These are phyloP conservation scores for Takifugu ocellatus DNA, from an alignment of 2,797 vertebrate species.

Conservation along the genomic window DNA sequence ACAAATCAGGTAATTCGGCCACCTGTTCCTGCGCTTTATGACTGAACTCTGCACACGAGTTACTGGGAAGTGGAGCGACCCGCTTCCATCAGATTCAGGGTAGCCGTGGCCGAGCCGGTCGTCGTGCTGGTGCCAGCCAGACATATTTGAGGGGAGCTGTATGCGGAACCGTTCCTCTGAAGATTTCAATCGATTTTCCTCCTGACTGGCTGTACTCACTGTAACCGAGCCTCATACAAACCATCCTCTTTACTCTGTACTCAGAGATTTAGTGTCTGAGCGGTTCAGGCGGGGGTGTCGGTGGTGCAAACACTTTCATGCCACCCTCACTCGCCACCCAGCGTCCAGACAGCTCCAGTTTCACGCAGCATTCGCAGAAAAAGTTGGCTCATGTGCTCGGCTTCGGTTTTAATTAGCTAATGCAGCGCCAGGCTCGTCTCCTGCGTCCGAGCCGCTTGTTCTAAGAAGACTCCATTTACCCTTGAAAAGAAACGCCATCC, in stretches of 20 bases:
- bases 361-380: constrained; percentile 68
- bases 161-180: constrained; percentile 27
- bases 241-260: background rate
- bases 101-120: constrained; percentile 26
- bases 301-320: constrained; percentile 70
- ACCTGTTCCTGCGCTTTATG: constrained; percentile 42
- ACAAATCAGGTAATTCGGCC: constrained; percentile 37
- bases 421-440: constrained; percentile 66
- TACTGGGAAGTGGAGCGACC: constrained; percentile 28
- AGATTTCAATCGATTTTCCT: constrained; percentile 12
- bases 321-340: constrained; percentile 66
- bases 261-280: too few relatives aligned
- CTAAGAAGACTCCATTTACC: constrained; percentile 74
- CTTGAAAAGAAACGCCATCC: constrained; percentile 55
- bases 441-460: constrained; percentile 67
- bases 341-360: constrained; percentile 67
- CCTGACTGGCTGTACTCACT: too few relatives aligned
- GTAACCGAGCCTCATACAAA: background rate
- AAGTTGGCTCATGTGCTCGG: constrained; percentile 69
- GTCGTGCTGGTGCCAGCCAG: constrained; percentile 32
- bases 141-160: constrained; percentile 20
- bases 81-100: constrained; percentile 13
- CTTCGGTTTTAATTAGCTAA: constrained; percentile 79
- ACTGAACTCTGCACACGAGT: constrained; percentile 35
- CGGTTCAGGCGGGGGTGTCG: constrained; percentile 31